Conservation (phyloP, 2,888 invertebrate species). For the Chrysolina americana region DNA sequence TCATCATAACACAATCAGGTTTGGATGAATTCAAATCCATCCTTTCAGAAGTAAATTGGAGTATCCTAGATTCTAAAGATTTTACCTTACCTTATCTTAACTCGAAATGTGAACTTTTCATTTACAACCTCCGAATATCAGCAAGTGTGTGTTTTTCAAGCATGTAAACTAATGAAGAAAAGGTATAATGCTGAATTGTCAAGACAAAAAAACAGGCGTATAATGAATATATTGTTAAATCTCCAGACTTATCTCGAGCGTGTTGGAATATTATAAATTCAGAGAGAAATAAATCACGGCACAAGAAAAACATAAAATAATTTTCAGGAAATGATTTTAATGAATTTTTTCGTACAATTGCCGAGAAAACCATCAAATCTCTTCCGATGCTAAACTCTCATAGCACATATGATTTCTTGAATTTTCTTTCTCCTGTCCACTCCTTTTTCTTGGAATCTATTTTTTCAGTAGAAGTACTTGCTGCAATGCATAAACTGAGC, state of each 20-base stretch:
- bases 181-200: background rate
- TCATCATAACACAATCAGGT: background rate
- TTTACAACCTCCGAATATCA: slow-evolving; percentile 7
- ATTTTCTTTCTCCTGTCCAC: slow-evolving; percentile 15
- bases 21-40: background rate
- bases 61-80: background rate
- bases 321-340: no score
- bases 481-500: slow-evolving; percentile 3
- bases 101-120: background rate
- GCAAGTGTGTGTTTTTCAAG: background rate
- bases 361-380: no score
- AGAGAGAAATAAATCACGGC: no score
- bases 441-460: no score
- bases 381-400: background rate
- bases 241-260: no score
- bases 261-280: no score
- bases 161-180: slow-evolving; percentile 17
- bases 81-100: background rate
- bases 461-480: background rate
- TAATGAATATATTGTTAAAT: no score
- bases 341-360: no score
- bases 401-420: background rate
- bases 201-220: slow-evolving; percentile 18
- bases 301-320: no score
- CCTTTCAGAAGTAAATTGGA: background rate